Evolutionary conservation across 1,140 invertebrate species (phyloP).

Genomic region (Fragariocoptes setiger): DNA sequence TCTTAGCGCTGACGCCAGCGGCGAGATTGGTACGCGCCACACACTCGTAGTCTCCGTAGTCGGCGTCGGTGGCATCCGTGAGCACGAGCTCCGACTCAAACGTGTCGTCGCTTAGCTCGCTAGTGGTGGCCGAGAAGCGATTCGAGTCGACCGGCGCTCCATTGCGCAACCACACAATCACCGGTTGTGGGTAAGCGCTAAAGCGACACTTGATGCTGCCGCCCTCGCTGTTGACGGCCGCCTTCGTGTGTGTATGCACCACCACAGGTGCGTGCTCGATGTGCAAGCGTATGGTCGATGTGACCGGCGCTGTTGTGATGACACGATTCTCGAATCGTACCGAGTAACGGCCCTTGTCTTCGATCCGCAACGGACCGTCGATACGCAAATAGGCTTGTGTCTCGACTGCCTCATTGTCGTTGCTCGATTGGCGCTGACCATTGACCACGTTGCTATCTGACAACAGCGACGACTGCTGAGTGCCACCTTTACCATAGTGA

Average conservation of each 20-base stretch:
- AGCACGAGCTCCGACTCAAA: constrained; percentile 46
- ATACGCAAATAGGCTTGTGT: constrained; percentile 26
- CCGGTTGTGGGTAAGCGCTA: constrained; percentile 59
- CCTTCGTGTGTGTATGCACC: constrained; percentile 49
- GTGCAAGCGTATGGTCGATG: constrained; percentile 8
- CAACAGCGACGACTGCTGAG: no score
- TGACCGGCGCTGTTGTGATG: constrained; percentile 32
- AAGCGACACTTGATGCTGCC: constrained; percentile 56
- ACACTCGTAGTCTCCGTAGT: constrained; percentile 67
- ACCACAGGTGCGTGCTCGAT: constrained; percentile 44
- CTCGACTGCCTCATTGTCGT: constrained; percentile 20
- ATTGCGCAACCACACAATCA: constrained; percentile 64
- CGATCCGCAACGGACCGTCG: constrained; percentile 25
- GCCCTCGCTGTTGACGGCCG: constrained; percentile 49
- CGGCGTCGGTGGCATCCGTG: constrained; percentile 30
- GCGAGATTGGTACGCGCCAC: constrained; percentile 42
- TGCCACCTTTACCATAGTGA: no score
- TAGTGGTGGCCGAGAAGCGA: constrained; percentile 41
- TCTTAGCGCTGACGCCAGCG: no score
- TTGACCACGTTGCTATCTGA: constrained; percentile 29
- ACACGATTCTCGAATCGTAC: constrained; percentile 66
- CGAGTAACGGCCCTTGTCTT: constrained; percentile 49
- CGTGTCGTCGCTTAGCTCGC: constrained; percentile 42
- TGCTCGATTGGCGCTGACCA: constrained; percentile 35
- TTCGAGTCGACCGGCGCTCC: constrained; percentile 23